Conservation (phyloP, 2,888 invertebrate species). For the Sphaeridia pumilis region DNA sequence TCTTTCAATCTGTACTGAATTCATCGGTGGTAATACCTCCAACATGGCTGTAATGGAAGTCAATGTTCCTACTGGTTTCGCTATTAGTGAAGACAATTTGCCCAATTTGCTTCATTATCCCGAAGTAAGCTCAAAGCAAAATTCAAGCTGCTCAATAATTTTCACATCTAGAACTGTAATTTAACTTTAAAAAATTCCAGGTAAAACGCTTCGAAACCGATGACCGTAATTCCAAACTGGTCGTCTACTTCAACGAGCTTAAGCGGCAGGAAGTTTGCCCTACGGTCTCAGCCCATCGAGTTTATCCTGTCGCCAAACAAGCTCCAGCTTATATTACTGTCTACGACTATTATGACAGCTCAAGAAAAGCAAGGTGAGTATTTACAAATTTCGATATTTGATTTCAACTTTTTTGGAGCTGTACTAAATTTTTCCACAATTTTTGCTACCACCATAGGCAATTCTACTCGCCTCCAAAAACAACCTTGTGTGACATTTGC, state of each 20-base stretch:
- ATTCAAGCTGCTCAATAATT: background rate
- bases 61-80: slow-evolving; percentile 79
- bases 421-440: background rate
- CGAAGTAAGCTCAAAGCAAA: slow-evolving; percentile 15
- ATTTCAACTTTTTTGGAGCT: too few relatives aligned
- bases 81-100: slow-evolving; percentile 53
- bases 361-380: slow-evolving; percentile 32
- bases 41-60: slow-evolving; percentile 88
- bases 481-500: slow-evolving; percentile 72
- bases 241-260: slow-evolving; percentile 56
- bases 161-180: background rate
- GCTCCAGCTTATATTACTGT: slow-evolving; percentile 74
- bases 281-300: slow-evolving; percentile 69
- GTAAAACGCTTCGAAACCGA: slow-evolving; percentile 33
- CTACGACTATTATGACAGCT: slow-evolving; percentile 80
- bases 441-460: too few relatives aligned
- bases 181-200: slow-evolving; percentile 11
- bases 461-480: slow-evolving; percentile 60
- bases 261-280: slow-evolving; percentile 58
- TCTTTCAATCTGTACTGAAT: slow-evolving; percentile 58
- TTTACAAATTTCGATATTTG: background rate
- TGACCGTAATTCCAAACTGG: slow-evolving; percentile 39
- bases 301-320: slow-evolving; percentile 71
- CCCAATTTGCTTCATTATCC: slow-evolving; percentile 32
- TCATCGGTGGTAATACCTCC: slow-evolving; percentile 48